phyloP scores from a whole-genome alignment of 2,113 vertebrate genomes.

The Lophotis ruficrista region DNA sequence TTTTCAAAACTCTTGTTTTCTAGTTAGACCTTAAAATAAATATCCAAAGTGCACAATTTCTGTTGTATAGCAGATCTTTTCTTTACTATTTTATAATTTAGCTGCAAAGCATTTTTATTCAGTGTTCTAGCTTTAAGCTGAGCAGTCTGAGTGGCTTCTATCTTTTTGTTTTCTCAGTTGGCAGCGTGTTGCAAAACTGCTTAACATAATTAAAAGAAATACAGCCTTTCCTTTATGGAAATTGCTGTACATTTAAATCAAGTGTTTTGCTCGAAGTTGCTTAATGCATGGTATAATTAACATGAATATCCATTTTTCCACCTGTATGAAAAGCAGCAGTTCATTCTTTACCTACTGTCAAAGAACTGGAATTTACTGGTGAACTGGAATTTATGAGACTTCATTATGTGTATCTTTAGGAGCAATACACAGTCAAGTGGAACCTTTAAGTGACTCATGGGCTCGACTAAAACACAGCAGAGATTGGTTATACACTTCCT shows the following conservation, averaged over 20 bases:
- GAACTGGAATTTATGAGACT: conserved; percentile 12
- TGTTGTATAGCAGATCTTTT: conserved; percentile 11
- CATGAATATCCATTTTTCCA: conserved; percentile 69
- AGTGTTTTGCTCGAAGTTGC: conserved; percentile 67
- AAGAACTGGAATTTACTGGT: conserved; percentile 3
- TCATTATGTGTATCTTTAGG: conserved; percentile 66
- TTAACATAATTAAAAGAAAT: conserved; percentile 38
- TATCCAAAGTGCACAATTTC: neutral
- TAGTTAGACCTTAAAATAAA: conserved; percentile 2
- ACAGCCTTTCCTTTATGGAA: conserved; percentile 61
- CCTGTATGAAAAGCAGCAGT: conserved; percentile 45
- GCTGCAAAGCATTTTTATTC: conserved; percentile 46
- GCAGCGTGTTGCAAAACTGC: conserved; percentile 62
- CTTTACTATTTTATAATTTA: conserved; percentile 10
- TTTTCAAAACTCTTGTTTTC: conserved; percentile 14
- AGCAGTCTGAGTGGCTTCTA: conserved; percentile 71
- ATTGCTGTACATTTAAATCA: conserved; percentile 56
- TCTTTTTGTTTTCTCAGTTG: conserved; percentile 65
- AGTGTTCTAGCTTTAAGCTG: conserved; percentile 61
- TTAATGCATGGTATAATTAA: conserved; percentile 73
- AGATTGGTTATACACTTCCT: conserved; percentile 82
- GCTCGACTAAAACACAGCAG: conserved; percentile 85
- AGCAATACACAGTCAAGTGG: conserved; percentile 71
- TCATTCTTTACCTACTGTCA: conserved; percentile 12
- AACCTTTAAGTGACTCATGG: conserved; percentile 91